A percentile compares a stretch with the other conserved stretches of the same genome.
phyloP scores from a whole-genome alignment of 2,113 vertebrate genomes.

The Pseudorasbora parva region DNA sequence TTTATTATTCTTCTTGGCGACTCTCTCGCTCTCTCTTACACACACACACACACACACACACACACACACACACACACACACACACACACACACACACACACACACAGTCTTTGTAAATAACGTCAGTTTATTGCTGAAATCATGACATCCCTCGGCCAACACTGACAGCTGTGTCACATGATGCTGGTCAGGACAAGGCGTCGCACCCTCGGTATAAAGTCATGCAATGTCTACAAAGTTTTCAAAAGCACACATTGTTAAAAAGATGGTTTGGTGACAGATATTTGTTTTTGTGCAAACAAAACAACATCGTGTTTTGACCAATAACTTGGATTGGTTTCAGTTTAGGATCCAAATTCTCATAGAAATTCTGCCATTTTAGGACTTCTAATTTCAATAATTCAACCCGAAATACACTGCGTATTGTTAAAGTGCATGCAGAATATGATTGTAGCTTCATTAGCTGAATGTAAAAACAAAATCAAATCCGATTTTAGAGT shows the following conservation, averaged over 20 bases:
- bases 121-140: conserved; percentile 9
- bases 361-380: neutral
- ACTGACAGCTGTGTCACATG: neutral
- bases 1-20: too few species aligned
- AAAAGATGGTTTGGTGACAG: neutral
- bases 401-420: neutral
- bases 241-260: conserved; percentile 2
- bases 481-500: too few species aligned
- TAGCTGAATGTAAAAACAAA: neutral
- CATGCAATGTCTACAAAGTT: conserved; percentile 7
- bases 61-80: too few species aligned
- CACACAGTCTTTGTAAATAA: neutral
- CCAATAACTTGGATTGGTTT: neutral
- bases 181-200: neutral
- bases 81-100: neutral
- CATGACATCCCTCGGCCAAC: neutral
- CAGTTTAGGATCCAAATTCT: neutral
- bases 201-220: neutral
- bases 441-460: neutral
- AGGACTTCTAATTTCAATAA: neutral
- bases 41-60: too few species aligned
- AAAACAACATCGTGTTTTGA: neutral
- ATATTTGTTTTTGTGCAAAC: neutral
- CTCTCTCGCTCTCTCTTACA: too few species aligned
- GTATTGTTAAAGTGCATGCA: neutral